Evolutionary conservation across 2,888 invertebrate species (phyloP).

Genomic region (Anticlea derivata): DNA sequence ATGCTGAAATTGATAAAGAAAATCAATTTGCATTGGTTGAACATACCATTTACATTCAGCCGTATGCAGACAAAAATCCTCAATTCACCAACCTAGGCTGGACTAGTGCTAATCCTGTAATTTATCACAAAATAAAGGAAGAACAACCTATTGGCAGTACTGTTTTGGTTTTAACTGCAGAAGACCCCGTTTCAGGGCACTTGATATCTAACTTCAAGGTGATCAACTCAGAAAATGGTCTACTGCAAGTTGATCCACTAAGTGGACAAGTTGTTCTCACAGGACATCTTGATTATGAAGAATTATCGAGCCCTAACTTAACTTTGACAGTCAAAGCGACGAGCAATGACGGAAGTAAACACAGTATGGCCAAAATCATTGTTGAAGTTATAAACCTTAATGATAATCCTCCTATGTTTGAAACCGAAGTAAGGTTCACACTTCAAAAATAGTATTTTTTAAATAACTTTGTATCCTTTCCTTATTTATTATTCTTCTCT

Average conservation of each 20-base stretch:
- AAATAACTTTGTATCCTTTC: no score
- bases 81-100: conserved; percentile 89
- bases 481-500: no score
- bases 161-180: conserved; percentile 87
- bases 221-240: conserved; percentile 79
- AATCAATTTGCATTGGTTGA: conserved; percentile 86
- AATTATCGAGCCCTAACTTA: conserved; percentile 83
- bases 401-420: conserved; percentile 90
- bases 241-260: conserved; percentile 84
- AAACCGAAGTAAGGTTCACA: conserved; percentile 84
- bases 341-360: conserved; percentile 78
- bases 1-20: conserved; percentile 87
- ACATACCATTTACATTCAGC: conserved; percentile 90
- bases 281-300: conserved; percentile 91
- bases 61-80: conserved; percentile 90
- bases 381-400: conserved; percentile 90
- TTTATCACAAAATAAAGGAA: conserved; percentile 88
- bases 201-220: conserved; percentile 85
- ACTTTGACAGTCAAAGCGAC: conserved; percentile 83
- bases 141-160: conserved; percentile 90
- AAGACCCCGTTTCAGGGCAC: conserved; percentile 87
- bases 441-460: no score
- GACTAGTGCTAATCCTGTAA: conserved; percentile 87
- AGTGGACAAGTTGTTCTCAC: conserved; percentile 90
- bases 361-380: conserved; percentile 87